Evolutionary conservation across 2,888 invertebrate genomes (phyloP), one percentile per base, ranked within the genome.

Genomic region (Chaetoderma sp.): DNA sequence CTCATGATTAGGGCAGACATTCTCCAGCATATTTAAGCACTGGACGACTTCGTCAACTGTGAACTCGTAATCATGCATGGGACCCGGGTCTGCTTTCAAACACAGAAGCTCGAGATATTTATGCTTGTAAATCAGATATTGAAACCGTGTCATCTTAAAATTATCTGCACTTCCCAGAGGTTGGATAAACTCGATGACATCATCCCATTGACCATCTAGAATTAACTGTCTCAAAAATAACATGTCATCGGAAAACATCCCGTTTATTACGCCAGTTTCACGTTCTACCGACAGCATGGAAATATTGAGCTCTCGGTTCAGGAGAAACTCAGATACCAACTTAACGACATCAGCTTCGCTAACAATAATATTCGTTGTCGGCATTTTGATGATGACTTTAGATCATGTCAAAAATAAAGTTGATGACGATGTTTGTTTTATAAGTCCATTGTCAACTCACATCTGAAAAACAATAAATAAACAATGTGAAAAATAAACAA

Each of bases 181-280:
- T 88, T 97, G 95, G 67, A 97, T 93, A 87, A 98, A 98, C 85
- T 97, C 96, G 67, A 96, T 88, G 0, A 95, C 96, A 86, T 97
- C 96, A 87, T 98, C 97, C 98, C 98, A 98, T 88, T 97, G 96
- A 21, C 98, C 98, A 86, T 98, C 98, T 60, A 98, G 90, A 75
- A 98, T 96, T 59, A 98, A 91, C 87, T 97, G 96, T 21, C 97
- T 90, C 23, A 98, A 89, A 87, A 98, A 98, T 52, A 98, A 90
- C 42, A 96, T 92, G 87, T 98, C 98, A 87, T 97, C 96, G 16
- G 95, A 95, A 86, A 91, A 96, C 70, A 96, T 66, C 27, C 86
- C 85, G 76, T 86, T 86, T 57, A 86, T 84, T 0, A 85, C 93
- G 56, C 97, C 97, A 0, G 96, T 95, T 88, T 98, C 98, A 57